These are phyloP conservation scores for Cygnus buccinator DNA, from an alignment of 2,113 vertebrate genomes.

Conservation along the genomic window DNA sequence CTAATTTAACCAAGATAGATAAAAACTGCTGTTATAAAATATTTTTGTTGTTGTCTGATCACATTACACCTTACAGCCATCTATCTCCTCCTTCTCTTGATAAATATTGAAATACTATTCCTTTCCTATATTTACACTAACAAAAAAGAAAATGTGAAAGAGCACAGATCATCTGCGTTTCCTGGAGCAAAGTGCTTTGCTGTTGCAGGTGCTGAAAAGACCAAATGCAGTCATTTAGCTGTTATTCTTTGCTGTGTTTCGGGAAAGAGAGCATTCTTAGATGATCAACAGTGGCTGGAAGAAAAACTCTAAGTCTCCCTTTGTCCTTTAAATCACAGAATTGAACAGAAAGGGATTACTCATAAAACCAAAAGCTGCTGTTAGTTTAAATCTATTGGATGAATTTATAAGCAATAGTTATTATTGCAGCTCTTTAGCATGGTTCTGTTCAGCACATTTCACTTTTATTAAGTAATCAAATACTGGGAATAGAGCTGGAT, in stretches of 20 bases:
- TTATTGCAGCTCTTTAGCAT: constrained; percentile 39
- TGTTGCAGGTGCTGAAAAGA: background rate
- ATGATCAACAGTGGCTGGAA: too few relatives aligned
- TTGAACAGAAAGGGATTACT: background rate
- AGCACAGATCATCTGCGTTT: background rate
- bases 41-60: background rate
- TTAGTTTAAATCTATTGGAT: background rate
- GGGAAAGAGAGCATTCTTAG: background rate
- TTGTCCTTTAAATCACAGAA: background rate
- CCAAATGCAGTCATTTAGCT: too few relatives aligned
- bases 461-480: constrained; percentile 47
- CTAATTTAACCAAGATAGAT: background rate
- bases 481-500: background rate
- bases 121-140: background rate
- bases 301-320: background rate
- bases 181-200: background rate
- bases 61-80: background rate
- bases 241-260: background rate
- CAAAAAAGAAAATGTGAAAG: background rate
- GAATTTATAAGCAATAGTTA: background rate
- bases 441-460: constrained; percentile 21
- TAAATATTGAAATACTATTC: background rate
- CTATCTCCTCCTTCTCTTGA: background rate
- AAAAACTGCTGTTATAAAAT: background rate
- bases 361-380: background rate